These are phyloP conservation scores for Lampris incognitus DNA, from an alignment of 2,113 vertebrate species.

Conservation along the genomic window DNA sequence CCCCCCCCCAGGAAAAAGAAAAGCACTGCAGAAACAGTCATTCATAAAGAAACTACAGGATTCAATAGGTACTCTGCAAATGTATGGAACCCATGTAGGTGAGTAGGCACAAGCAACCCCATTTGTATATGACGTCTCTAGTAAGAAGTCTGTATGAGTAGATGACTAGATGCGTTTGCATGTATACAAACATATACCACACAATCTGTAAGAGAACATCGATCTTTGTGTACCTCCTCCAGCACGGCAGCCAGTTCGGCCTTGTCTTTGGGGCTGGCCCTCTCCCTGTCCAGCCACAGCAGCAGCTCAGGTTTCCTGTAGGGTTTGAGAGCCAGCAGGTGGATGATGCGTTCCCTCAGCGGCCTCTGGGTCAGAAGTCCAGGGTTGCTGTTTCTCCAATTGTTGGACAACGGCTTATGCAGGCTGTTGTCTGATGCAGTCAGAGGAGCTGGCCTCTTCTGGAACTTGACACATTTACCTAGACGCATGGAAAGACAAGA, in stretches of 20 bases:
- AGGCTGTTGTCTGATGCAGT: conserved; percentile 53
- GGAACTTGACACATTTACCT: conserved; percentile 79
- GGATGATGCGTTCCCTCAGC: conserved; percentile 79
- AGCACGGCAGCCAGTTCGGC: conserved; percentile 73
- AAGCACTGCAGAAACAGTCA: too few species aligned
- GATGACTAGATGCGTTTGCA: neutral
- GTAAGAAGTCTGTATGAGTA: neutral
- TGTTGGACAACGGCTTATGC: conserved; percentile 64
- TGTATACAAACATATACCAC: neutral
- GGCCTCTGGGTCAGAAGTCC: conserved; percentile 59
- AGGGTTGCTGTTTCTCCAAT: conserved; percentile 52
- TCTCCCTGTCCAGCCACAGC: conserved; percentile 77
- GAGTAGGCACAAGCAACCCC: too few species aligned
- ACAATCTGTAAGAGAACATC: neutral
- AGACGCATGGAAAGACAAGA: neutral
- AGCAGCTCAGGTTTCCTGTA: conserved; percentile 82
- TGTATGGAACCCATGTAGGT: too few species aligned
- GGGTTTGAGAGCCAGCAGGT: conserved; percentile 79
- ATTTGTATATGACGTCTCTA: too few species aligned
- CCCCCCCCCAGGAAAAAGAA: too few species aligned
- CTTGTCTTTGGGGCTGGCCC: conserved; percentile 69
- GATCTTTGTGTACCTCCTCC: conserved; percentile 79
- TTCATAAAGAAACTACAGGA: too few species aligned
- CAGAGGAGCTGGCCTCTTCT: conserved; percentile 58
- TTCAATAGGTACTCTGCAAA: too few species aligned